Evolutionary conservation across 2,113 vertebrate genomes (phyloP).

Genomic region (Cheirogaleus medius): DNA sequence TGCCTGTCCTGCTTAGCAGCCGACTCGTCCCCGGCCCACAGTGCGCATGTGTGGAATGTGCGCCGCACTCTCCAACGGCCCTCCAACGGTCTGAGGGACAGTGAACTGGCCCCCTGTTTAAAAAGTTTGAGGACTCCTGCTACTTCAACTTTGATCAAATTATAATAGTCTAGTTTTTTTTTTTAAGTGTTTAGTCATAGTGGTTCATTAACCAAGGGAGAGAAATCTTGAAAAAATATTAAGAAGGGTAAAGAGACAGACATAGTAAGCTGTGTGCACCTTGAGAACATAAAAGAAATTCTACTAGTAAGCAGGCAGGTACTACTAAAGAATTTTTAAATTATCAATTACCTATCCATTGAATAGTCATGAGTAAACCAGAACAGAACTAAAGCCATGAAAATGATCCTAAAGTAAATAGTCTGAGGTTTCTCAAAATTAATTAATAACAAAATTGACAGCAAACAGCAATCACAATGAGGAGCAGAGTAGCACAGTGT

Average conservation of each 20-base stretch:
- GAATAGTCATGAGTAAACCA: neutral
- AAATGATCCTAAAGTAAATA: neutral
- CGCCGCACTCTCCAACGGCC: too few relatives aligned
- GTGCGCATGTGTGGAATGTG: too few relatives aligned
- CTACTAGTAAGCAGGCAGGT: neutral
- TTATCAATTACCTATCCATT: neutral
- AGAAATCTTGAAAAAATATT: constrained; percentile 10
- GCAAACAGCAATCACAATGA: neutral
- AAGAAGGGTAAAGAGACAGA: constrained; percentile 23
- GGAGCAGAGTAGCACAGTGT: neutral
- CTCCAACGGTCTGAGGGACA: too few relatives aligned
- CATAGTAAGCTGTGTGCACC: neutral
- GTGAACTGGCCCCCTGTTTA: too few relatives aligned
- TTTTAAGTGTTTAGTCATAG: neutral
- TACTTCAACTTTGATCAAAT: neutral
- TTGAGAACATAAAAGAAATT: constrained; percentile 24
- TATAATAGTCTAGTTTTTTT: neutral
- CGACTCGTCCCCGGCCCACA: too few relatives aligned
- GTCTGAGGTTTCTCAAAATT: constrained; percentile 13
- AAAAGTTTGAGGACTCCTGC: too few relatives aligned
- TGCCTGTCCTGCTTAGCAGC: too few relatives aligned
- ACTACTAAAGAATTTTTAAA: neutral
- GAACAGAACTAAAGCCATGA: neutral
- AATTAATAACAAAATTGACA: constrained; percentile 3
- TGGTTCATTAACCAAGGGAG: constrained; percentile 22